These are phyloP conservation scores for Bombus pyrosoma DNA, from an alignment of 1,140 invertebrate species.

Conservation along the genomic window DNA sequence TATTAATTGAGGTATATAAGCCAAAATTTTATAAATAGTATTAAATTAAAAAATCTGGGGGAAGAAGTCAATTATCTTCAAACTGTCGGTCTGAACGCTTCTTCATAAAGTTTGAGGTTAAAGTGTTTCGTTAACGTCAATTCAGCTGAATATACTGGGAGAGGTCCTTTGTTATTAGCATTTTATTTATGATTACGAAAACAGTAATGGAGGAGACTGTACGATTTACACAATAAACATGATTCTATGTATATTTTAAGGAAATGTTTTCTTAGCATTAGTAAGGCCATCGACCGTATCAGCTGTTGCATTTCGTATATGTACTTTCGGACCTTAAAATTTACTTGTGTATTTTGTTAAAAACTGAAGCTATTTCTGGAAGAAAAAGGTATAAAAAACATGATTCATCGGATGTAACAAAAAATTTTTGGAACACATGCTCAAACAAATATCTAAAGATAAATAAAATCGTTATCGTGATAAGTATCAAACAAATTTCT, in stretches of 20 bases:
- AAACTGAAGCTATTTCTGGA: background rate
- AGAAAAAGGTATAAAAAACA: background rate
- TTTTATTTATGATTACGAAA: background rate
- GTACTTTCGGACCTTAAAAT: background rate
- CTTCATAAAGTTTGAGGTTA: conserved; percentile 50
- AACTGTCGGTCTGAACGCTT: background rate
- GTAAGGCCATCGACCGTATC: conserved; percentile 3
- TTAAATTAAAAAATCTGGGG: background rate
- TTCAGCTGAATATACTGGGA: background rate
- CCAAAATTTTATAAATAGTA: background rate
- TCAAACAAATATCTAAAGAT: background rate
- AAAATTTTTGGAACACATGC: fast-evolving
- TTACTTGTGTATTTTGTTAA: background rate
- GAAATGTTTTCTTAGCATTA: background rate
- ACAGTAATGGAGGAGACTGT: background rate
- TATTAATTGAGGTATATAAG: background rate
- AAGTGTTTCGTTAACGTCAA: conserved; percentile 2
- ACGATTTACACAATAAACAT: background rate
- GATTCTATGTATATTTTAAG: background rate
- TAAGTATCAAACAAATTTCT: background rate
- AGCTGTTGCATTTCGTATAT: conserved; percentile 9
- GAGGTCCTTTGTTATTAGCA: background rate
- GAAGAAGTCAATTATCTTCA: background rate
- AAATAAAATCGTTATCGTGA: background rate
- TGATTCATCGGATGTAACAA: background rate